Conservation (phyloP, 2,113 vertebrate genomes). For the Romanogobio albipinnatus region DNA sequence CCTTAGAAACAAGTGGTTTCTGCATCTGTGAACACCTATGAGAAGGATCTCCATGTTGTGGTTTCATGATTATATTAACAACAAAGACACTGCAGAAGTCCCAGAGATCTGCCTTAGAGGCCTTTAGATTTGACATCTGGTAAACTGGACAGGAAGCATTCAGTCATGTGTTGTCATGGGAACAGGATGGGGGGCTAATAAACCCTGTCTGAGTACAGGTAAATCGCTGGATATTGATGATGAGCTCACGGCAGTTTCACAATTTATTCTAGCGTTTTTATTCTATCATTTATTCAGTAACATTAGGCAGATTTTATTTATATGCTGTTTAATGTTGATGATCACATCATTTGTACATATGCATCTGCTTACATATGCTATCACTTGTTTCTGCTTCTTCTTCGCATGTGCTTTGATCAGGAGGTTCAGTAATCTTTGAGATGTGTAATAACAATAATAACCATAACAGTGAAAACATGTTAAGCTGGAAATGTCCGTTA, state of each 20-base stretch:
- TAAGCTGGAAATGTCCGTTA: too few relatives aligned
- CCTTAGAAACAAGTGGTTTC: conserved; percentile 30
- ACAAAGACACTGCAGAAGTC: not conserved
- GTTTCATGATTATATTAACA: not conserved
- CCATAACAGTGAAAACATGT: too few relatives aligned
- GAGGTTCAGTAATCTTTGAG: too few relatives aligned
- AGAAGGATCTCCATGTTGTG: not conserved
- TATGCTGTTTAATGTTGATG: too few relatives aligned
- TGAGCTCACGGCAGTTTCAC: conserved; percentile 24
- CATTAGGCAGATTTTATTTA: too few relatives aligned
- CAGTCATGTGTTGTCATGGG: conserved; percentile 18
- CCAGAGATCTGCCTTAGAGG: not conserved
- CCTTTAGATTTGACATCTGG: conserved; percentile 12
- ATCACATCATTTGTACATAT: too few relatives aligned
- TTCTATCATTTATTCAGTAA: too few relatives aligned
- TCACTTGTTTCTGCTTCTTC: too few relatives aligned
- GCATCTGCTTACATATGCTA: too few relatives aligned
- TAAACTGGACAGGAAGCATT: conserved; percentile 3
- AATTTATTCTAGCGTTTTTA: too few relatives aligned
- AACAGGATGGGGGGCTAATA: not conserved
- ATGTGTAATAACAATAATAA: too few relatives aligned
- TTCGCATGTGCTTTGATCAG: too few relatives aligned
- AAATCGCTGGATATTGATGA: not conserved
- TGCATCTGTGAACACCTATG: not conserved
- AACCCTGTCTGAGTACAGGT: not conserved